These are phyloP conservation scores for Tadarida brasiliensis DNA, from an alignment of 2,797 vertebrate genomes.

Conservation along the genomic window DNA sequence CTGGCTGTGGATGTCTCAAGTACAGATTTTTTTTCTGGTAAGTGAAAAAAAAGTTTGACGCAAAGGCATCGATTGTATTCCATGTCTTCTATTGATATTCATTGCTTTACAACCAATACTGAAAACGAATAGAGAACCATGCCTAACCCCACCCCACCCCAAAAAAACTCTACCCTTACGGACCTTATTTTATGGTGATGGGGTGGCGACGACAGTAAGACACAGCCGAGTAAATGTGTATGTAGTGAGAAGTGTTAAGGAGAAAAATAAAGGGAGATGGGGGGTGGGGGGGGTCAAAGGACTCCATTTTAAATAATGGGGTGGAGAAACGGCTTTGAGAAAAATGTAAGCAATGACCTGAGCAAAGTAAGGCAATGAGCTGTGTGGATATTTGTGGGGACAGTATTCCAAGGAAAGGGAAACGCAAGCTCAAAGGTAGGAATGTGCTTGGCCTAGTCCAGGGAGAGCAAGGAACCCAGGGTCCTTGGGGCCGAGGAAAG, in stretches of 20 bases:
- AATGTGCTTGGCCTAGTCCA: no score
- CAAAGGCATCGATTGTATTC: background rate
- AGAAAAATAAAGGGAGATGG: background rate
- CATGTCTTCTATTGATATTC: background rate
- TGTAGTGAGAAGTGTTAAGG: rapidly evolving
- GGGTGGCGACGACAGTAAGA: rapidly evolving
- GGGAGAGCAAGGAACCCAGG: background rate
- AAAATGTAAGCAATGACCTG: background rate
- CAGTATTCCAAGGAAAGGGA: background rate
- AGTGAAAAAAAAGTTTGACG: background rate
- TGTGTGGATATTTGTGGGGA: rapidly evolving
- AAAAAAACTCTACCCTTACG: background rate
- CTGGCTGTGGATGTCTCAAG: background rate
- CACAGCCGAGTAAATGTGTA: background rate
- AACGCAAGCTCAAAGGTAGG: background rate
- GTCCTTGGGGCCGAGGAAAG: rapidly evolving
- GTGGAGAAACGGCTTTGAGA: background rate
- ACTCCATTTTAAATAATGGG: background rate
- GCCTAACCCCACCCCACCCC: background rate
- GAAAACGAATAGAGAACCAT: background rate
- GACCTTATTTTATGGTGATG: background rate
- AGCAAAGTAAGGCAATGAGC: background rate
- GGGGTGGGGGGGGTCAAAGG: background rate
- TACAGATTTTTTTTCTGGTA: background rate
- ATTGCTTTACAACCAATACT: background rate